Percentiles rank a stretch among this genome's conserved stretches.
Conservation (phyloP, 2,797 vertebrate genomes). For the Myotis findleyi region DNA sequence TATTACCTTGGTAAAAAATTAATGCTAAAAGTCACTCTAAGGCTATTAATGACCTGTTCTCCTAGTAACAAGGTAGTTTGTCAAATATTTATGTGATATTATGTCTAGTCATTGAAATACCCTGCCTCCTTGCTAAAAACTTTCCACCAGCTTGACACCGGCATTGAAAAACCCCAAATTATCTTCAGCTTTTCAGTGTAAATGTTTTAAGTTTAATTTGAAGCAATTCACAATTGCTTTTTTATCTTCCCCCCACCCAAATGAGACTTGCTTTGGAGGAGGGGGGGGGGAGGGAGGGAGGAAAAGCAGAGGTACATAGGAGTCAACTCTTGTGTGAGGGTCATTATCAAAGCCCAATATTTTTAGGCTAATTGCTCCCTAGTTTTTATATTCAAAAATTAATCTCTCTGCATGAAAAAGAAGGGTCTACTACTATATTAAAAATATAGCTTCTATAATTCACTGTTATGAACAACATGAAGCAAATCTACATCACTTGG, state of each 20-base stretch:
- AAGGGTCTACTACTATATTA: conserved; percentile 7
- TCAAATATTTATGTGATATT: conserved; percentile 28
- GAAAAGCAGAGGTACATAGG: background rate
- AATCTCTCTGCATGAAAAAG: background rate
- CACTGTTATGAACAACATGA: conserved; percentile 38
- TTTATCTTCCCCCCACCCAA: background rate
- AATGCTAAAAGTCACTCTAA: conserved; percentile 22
- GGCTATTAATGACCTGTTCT: conserved; percentile 19
- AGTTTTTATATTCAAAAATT: conserved; percentile 58
- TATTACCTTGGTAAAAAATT: conserved; percentile 62
- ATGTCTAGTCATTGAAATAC: background rate
- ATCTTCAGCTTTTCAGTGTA: conserved; percentile 45
- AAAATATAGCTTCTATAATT: conserved; percentile 51
- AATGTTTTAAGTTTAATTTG: conserved; percentile 31
- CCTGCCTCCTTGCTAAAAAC: background rate
- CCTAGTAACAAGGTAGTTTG: background rate
- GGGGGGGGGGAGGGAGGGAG: background rate
- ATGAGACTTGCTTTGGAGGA: background rate
- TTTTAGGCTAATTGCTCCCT: conserved; percentile 13
- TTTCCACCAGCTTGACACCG: background rate
- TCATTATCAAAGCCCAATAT: conserved; percentile 39
- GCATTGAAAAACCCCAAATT: background rate
- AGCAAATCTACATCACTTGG: conserved; percentile 7
- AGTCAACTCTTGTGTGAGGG: background rate
- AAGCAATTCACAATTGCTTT: conserved; percentile 43